Evolutionary conservation across 2,888 invertebrate species (phyloP).

Genomic region (Andricus quercusramuli): DNA sequence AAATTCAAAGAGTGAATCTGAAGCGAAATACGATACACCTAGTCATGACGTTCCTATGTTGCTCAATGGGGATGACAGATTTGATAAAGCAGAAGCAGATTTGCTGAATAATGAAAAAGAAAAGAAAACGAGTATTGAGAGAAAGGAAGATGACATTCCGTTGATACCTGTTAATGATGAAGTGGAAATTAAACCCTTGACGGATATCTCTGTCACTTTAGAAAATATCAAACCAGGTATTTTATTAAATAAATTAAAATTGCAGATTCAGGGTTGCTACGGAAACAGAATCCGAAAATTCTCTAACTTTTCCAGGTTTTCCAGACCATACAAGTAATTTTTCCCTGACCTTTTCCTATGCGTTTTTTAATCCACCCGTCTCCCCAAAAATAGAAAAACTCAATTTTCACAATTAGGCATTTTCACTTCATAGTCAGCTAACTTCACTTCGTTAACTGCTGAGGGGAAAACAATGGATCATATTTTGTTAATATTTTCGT

Average conservation of each 20-base stretch:
- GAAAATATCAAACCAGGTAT: constrained; percentile 87
- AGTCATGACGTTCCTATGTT: constrained; percentile 24
- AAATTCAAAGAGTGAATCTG: constrained; percentile 11
- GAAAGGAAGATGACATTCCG: constrained; percentile 54
- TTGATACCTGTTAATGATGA: constrained; percentile 60
- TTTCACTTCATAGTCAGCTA: too few species aligned
- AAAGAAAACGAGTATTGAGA: constrained; percentile 32
- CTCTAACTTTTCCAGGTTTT: too few species aligned
- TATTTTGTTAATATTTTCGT: too few species aligned
- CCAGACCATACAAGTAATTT: too few species aligned
- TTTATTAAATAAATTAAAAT: background rate
- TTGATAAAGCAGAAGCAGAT: background rate
- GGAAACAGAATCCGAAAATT: too few species aligned
- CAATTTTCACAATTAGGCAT: too few species aligned
- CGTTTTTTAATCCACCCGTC: too few species aligned
- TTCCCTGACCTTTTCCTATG: too few species aligned
- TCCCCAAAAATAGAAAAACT: too few species aligned
- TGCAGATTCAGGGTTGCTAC: too few species aligned
- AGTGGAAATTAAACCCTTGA: constrained; percentile 80
- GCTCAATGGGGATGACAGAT: constrained; percentile 28
- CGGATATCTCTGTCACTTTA: constrained; percentile 87
- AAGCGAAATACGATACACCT: background rate
- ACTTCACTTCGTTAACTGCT: too few species aligned
- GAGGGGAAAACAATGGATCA: too few species aligned
- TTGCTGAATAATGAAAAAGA: constrained; percentile 19